Base-by-base conservation (phyloP, 2,113 vertebrate species). In the Syrrhaptes paradoxus region DNA sequence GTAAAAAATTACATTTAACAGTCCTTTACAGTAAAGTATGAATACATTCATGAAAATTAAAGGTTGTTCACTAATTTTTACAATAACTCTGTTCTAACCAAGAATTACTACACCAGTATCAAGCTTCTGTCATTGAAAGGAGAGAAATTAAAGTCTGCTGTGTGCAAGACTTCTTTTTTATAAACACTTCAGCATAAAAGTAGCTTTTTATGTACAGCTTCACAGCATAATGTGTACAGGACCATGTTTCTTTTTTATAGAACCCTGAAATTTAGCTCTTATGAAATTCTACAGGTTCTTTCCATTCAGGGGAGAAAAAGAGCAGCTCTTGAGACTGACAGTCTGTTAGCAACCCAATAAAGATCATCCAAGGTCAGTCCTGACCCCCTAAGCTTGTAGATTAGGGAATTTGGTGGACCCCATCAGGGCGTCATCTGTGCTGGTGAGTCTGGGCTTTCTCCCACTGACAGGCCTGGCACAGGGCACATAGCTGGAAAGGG, bases 201-300 rank as follows among this genome's bases (percentile, higher is more conserved):
- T 68, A 85, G 25, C 28, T 55, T 70, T 91, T 82, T 85, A 79
- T 62, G 25, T 58, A 51, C 72, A 62, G 28, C 51, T 93, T 73
- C 26, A 41, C 0, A 0, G 29, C 31, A 46, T 85, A 87, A 90
- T n/a, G 5, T 52, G 17, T 83, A 70, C 13, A 16, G 18, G 45
- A 58, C 85, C 38, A 32, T 58, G 48, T 88, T 94, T 86, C 63
- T 70, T 67, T 90, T 96, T 91, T 90, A 95, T 24, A 90, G 38
- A 51, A 70, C 46, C 11, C 18, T 85, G 32, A 22, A 85, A 59
- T 80, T 91, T 52, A 87, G 26, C 22, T 85, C 29, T 58, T 48
- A 59, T 25, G 77, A 80, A 90, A 80, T 80, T 74, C 71, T 73
- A 70, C 41, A 76, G 14, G 7, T 1, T 66, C 18, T 83, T 87